A percentile compares a stretch with the other conserved stretches of the same genome.
phyloP scores from a whole-genome alignment of 2,888 invertebrate species.

The Andrena fulva region DNA sequence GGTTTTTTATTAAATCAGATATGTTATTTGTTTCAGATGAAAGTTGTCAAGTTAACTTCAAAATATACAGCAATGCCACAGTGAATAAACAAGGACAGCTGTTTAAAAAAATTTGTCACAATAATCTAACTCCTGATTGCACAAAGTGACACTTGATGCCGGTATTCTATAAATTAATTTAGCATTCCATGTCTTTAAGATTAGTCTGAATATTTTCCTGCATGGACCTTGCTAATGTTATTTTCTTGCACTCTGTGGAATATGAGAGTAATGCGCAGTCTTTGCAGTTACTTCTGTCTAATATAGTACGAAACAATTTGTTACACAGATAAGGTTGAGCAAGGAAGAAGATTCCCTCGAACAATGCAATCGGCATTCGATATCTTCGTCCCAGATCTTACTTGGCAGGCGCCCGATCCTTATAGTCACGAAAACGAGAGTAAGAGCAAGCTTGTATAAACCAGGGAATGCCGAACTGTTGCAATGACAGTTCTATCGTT shows the following conservation, averaged over 20 bases:
- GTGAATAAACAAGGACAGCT: too few species aligned
- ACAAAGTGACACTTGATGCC: too few species aligned
- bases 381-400: slow-evolving; percentile 67
- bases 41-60: too few species aligned
- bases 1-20: too few species aligned
- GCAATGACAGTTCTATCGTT: slow-evolving; percentile 54
- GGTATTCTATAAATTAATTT: too few species aligned
- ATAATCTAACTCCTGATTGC: too few species aligned
- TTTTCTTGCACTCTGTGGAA: neutral
- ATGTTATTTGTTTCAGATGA: too few species aligned
- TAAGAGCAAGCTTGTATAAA: slow-evolving; percentile 49
- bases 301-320: slow-evolving; percentile 8
- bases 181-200: too few species aligned
- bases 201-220: too few species aligned
- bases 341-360: slow-evolving; percentile 48
- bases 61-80: too few species aligned
- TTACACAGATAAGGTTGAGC: slow-evolving; percentile 20
- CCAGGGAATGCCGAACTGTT: slow-evolving; percentile 39
- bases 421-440: slow-evolving; percentile 63
- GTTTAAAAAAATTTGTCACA: too few species aligned
- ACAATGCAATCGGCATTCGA: slow-evolving; percentile 58
- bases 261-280: neutral
- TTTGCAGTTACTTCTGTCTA: neutral
- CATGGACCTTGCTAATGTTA: neutral
- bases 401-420: slow-evolving; percentile 15